Evolutionary conservation across 2,888 invertebrate genomes (phyloP), one percentile per base, ranked within the genome.

Genomic region (Anagyrus pseudococci): DNA sequence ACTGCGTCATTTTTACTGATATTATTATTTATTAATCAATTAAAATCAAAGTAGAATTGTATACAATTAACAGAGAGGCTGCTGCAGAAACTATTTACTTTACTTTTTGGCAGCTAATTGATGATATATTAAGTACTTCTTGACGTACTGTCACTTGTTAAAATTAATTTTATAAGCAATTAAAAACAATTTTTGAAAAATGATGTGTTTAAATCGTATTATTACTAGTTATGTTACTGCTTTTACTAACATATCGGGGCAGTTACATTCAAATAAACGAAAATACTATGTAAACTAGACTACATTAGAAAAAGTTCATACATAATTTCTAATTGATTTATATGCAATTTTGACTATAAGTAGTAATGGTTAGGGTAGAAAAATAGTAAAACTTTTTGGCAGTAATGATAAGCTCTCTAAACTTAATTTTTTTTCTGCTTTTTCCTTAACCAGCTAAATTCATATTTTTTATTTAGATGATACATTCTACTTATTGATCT

Each of bases 281-380:
- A 44, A 53, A 50, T 29, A 53, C 22, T 53, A 33, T 26, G 47
- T 37, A 17, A 17, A 37, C 8, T 46, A 56, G 20, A 44, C 23
- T 8, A 43, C 2, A 41, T n/a, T 26, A 25, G 46, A 60, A 57
- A 57, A 15, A 37, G 33, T 55, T 52, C 59, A 59, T 57, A 64
- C 15, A 53, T 60, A 58, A 53, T 53, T 61, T 61, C 48, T 64
- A 64, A 61, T 57, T 60, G 48, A 60, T 40, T 54, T 44, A 60
- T 44, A 53, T 60, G 52, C 52, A 64, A 48, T 57, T 64, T 41
- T 59, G 52, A 49, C 53, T 53, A 60, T 53, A 62, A 50, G 53
- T 52, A 64, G 37, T 46, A 52, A 48, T 43, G 43, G 15, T 4
- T n/a, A n/a, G 8, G 19, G 8, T 33, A 50, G 41, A 40, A 58